Conservation (phyloP, 1,140 invertebrate genomes). For the Lepidurus couesii region DNA sequence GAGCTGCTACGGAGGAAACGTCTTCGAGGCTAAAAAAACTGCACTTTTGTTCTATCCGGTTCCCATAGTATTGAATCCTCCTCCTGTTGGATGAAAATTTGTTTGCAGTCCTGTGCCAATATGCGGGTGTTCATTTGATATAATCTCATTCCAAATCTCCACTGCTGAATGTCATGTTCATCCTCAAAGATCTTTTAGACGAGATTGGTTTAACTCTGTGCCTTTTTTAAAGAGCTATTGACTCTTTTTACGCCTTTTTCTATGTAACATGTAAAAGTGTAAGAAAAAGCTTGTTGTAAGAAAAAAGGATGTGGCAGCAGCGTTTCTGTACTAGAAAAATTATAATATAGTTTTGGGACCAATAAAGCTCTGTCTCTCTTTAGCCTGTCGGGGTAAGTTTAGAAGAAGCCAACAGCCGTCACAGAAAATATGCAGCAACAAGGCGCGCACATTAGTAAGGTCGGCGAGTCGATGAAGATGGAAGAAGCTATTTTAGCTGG, state of each 20-base stretch:
- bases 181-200: background rate
- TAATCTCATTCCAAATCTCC: constrained; percentile 1
- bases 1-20: background rate
- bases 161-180: background rate
- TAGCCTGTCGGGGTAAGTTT: background rate
- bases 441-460: background rate
- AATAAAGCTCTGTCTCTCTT: background rate
- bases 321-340: background rate
- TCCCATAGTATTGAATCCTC: background rate
- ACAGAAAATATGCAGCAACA: background rate
- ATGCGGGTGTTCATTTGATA: background rate
- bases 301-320: no score
- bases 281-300: background rate
- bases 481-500: background rate
- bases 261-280: background rate
- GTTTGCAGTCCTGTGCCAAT: background rate
- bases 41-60: background rate
- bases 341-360: background rate
- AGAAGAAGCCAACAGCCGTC: background rate
- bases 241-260: background rate
- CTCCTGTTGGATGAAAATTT: background rate
- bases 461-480: background rate
- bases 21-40: background rate
- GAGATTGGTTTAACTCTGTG: background rate
- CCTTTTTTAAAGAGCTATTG: background rate